Conservation (phyloP, 2,888 invertebrate genomes). For the Liodrosophila aerea region DNA sequence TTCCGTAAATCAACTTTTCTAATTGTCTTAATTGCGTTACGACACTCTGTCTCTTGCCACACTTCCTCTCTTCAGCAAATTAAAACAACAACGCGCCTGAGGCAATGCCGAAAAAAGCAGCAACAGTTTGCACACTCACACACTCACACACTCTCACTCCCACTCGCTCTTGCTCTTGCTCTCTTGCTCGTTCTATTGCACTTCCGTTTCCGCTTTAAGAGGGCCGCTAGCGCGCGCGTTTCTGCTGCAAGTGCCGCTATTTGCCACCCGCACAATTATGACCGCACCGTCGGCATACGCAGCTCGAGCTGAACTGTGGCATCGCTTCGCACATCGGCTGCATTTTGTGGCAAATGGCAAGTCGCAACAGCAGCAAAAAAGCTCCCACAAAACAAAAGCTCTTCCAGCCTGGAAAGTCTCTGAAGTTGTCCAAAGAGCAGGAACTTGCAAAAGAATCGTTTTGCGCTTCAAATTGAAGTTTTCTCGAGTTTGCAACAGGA, state of each 20-base stretch:
- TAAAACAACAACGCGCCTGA: slow-evolving; percentile 4
- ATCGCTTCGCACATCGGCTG: slow-evolving; percentile 27
- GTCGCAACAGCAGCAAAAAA: slow-evolving; percentile 13
- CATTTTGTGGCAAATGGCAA: slow-evolving; percentile 36
- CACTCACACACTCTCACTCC: too few species aligned
- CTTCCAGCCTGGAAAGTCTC: slow-evolving; percentile 49
- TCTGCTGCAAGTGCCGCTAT: slow-evolving; percentile 29
- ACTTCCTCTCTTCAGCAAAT: background rate
- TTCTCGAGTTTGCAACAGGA: too few species aligned
- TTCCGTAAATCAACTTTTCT: slow-evolving; percentile 44
- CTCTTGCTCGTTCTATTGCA: slow-evolving; percentile 44
- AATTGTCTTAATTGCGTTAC: slow-evolving; percentile 64
- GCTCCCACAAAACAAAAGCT: slow-evolving; percentile 44
- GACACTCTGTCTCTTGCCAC: slow-evolving; percentile 22
- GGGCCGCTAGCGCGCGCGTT: slow-evolving; percentile 27
- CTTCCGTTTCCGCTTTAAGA: slow-evolving; percentile 74
- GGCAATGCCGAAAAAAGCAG: slow-evolving; percentile 25
- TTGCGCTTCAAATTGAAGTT: slow-evolving; percentile 3
- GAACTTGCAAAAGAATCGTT: too few species aligned
- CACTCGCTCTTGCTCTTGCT: background rate
- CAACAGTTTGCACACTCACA: slow-evolving; percentile 60
- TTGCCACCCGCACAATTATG: slow-evolving; percentile 33
- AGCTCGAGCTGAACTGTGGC: slow-evolving; percentile 71
- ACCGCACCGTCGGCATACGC: slow-evolving; percentile 62
- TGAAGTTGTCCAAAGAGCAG: background rate